Evolutionary conservation across 2,888 invertebrate species (phyloP), one percentile per base, ranked within the genome.

Genomic region (Galerucella pusilla): DNA sequence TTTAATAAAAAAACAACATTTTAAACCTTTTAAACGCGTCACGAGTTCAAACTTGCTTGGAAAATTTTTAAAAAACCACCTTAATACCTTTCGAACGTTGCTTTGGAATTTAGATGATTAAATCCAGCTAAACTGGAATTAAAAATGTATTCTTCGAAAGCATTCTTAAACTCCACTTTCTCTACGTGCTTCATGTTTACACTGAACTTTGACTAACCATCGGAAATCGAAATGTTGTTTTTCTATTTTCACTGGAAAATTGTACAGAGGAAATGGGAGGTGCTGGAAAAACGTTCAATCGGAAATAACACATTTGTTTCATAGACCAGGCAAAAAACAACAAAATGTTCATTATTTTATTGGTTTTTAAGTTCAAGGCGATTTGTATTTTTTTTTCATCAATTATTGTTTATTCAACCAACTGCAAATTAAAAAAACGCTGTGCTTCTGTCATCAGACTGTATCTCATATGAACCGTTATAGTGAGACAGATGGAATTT

Each of bases 51-150:
- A 35, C 4, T 35, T 35, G 5, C 35, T 35, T 35, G 7, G 7
- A 35, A 35, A 35, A 35, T 35, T 35, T 35, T 35, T 0, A 35
- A 35, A 35, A 35, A 6, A 1, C 7, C 35, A 35, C n/a, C n/a
- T n/a, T n/a, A 35, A 45, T 63, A 70, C 69, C 69, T 70, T 52
- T 70, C 69, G 9, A 63, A 0, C 10, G 20, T 10, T 46, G 49
- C 16, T 28, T 46, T 28, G 4, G 69, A 61, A 46, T 61, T 61
- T 0, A 70, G 57, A 70, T 70, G 63, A 52, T 28, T 12, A 49
- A 70, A 70, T 5, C 69, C 69, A 25, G 69, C 61, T 25, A 70
- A 35, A 52, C 69, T 70, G 9, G 69, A 70, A 70, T 70, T 49
- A 10, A 5, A 28, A 52, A 70, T 35, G 59, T 60, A 70, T 52